Conservation (phyloP, 2,797 vertebrate species). For the Etheostoma perlongum region DNA sequence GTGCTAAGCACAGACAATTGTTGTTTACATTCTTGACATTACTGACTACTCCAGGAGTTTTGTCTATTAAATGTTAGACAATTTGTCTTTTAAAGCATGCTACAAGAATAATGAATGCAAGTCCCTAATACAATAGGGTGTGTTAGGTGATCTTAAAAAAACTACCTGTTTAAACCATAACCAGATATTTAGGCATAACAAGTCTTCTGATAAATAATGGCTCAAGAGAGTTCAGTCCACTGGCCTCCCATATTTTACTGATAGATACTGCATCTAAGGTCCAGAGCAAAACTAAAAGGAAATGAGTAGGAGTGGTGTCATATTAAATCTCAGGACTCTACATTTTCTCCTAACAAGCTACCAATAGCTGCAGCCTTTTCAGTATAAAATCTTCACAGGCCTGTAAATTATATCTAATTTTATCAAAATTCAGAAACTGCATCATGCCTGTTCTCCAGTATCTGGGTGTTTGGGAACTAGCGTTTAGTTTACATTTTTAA, state of each 20-base stretch:
- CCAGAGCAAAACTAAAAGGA: background rate
- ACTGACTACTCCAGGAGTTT: background rate
- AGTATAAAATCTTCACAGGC: background rate
- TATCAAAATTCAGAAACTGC: background rate
- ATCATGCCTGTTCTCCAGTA: background rate
- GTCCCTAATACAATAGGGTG: background rate
- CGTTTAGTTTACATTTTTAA: background rate
- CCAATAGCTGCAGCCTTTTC: slow-evolving; percentile 8
- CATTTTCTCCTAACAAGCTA: background rate
- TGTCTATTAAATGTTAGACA: slow-evolving; percentile 3
- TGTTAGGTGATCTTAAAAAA: background rate
- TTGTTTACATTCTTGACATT: slow-evolving; percentile 11
- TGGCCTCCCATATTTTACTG: background rate
- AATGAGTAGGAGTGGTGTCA: background rate
- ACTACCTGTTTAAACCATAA: background rate
- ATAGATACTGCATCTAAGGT: slow-evolving; percentile 3
- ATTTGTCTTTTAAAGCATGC: background rate
- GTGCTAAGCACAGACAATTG: background rate
- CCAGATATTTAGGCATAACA: background rate
- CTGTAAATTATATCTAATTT: background rate
- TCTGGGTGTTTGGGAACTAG: background rate
- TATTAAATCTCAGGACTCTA: background rate
- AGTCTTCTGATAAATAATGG: slow-evolving; percentile 3
- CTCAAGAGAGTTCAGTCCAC: background rate
- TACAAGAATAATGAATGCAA: background rate